Evolutionary conservation across 2,797 vertebrate genomes (phyloP).

Genomic region (Eptatretus atami): DNA sequence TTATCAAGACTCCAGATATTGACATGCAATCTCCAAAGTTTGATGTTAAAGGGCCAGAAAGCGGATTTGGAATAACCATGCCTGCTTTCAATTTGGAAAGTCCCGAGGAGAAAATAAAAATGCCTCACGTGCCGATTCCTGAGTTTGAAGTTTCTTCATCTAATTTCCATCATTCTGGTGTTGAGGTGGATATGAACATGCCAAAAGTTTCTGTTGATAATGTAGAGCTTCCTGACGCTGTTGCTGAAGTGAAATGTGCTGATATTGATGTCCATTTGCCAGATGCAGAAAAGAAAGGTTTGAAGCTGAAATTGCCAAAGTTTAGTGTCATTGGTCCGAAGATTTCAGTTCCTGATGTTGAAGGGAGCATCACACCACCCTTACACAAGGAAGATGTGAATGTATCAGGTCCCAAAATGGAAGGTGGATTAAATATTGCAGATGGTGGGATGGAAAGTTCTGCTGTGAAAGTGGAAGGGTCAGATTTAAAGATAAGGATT

Average conservation of each 20-base stretch:
- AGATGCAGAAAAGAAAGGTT: constrained; percentile 12
- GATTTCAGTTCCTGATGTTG: neutral
- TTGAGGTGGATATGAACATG: constrained; percentile 14
- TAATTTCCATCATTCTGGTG: constrained; percentile 10
- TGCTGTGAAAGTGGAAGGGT: too few species aligned
- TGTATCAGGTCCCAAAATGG: too few species aligned
- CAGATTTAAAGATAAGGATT: too few species aligned
- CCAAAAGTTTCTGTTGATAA: constrained; percentile 13
- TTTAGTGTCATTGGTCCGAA: too few species aligned
- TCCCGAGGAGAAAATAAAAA: too few species aligned
- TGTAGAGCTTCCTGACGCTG: constrained; percentile 3
- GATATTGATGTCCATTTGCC: constrained; percentile 10
- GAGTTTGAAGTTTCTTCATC: constrained; percentile 9
- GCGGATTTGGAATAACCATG: constrained; percentile 11
- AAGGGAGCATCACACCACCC: neutral
- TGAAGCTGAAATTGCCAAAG: constrained; percentile 11
- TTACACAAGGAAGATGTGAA: constrained; percentile 6
- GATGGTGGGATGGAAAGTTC: too few species aligned
- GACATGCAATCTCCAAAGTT: constrained; percentile 7
- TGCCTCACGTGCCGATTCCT: too few species aligned
- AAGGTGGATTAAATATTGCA: too few species aligned
- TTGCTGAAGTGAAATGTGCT: constrained; percentile 10
- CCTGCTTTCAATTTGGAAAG: constrained; percentile 10
- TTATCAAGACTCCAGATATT: too few species aligned
- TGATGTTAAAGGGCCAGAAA: neutral